These are phyloP conservation scores for Cryptus armator DNA, from an alignment of 2,888 invertebrate genomes.

Conservation along the genomic window DNA sequence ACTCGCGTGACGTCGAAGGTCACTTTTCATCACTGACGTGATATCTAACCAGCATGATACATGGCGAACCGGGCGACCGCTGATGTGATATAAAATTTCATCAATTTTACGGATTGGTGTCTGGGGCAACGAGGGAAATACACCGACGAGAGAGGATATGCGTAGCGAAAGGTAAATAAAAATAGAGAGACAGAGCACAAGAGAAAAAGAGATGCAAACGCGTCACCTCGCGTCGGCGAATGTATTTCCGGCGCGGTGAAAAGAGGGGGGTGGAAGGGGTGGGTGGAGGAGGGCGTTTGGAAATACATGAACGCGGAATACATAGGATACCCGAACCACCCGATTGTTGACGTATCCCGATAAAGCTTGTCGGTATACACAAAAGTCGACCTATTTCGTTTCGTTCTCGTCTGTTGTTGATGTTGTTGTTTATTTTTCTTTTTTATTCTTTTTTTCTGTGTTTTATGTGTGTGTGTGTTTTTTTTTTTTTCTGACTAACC, in stretches of 20 bases:
- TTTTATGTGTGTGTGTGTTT: conserved; percentile 50
- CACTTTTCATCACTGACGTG: background rate
- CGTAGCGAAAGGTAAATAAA: conserved; percentile 35
- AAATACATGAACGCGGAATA: conserved; percentile 40
- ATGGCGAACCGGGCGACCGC: background rate
- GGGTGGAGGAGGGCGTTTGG: background rate
- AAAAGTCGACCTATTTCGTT: conserved; percentile 61
- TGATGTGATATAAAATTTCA: background rate
- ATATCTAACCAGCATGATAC: background rate
- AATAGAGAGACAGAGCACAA: conserved; percentile 24
- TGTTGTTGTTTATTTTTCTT: conserved; percentile 51
- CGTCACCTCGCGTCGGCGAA: background rate
- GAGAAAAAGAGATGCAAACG: conserved; percentile 6
- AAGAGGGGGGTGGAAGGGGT: too few relatives aligned
- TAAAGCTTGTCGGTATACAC: conserved; percentile 49
- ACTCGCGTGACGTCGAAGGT: background rate
- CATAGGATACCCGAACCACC: conserved; percentile 21
- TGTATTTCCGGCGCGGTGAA: too few relatives aligned
- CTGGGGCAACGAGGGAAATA: background rate
- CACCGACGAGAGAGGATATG: background rate
- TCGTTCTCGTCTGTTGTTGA: conserved; percentile 25
- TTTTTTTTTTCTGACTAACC: conserved; percentile 37
- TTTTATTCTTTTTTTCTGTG: conserved; percentile 11
- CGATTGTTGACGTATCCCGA: conserved; percentile 66
- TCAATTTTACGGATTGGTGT: conserved; percentile 1